Base-by-base conservation (phyloP, 2,888 invertebrate species). In the Cyclophora albipunctata region DNA sequence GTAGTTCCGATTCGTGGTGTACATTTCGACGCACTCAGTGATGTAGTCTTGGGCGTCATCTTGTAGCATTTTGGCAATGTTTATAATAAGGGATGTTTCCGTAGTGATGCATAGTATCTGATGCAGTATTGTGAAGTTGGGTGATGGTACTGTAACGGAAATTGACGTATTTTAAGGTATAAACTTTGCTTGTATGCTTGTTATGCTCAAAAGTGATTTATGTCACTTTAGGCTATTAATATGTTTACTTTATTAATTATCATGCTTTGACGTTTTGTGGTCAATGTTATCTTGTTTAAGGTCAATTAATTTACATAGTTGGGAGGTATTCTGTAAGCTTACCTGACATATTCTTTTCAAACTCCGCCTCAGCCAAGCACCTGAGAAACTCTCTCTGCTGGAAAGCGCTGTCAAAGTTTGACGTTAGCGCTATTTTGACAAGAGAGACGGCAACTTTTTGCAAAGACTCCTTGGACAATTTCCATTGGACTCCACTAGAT, bases 331-430 rank as follows among this genome's bases (percentile, higher is more conserved):
- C 1, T 20, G 2, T 3, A 20, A 5, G 48, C 33, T 40, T 42
- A 50, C 89, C 87, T 42, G 72, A 70, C 51, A 92, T 87, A 59
- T 90, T 91, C 54, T 85, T 84, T 40, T 89, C 90, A 59, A 93
- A 90, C 48, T 91, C 86, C 0, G 91, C 84, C 34, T 87, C 81
- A 47, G 90, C 89, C 41, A 93, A 75, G 54, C 90, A 86, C 46
- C 89, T 84, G 2, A 95, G 74, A 57, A 94, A 91, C 60, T 91
- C 89, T 40, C 91, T 89, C 71, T 93, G 93, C 63, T 92, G 90
- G 59, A 89, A 88, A 0, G 90, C 85, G 48, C 93, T 94, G 42
- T 88, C 85, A 58, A 93, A 92, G 59, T 91, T 90, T 53, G 90
- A 78, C 49, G 90, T 90, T 0, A 95, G 71, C 2, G 92, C 90